phyloP scores from a whole-genome alignment of 1,140 invertebrate species.

The Cydia fagiglandana region DNA sequence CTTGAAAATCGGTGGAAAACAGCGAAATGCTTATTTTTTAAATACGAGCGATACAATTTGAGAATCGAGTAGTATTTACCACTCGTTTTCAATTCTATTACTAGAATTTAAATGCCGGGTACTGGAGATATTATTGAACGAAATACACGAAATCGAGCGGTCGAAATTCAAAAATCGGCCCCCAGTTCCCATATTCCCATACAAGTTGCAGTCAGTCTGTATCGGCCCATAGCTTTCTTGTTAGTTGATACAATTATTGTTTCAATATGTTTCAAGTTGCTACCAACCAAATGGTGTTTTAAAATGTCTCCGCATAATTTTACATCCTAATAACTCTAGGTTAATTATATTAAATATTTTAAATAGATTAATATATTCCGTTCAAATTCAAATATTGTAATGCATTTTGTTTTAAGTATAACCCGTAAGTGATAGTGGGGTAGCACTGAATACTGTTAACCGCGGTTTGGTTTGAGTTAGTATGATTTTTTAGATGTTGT shows the following conservation, averaged over 20 bases:
- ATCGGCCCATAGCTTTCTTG: background rate
- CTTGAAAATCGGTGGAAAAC: too few species aligned
- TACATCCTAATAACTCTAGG: slow-evolving; percentile 16
- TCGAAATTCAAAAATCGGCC: too few species aligned
- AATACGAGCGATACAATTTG: too few species aligned
- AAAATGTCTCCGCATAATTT: slow-evolving; percentile 6
- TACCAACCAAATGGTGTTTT: slow-evolving; percentile 6
- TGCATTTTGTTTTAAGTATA: slow-evolving; percentile 23
- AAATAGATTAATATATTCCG: slow-evolving; percentile 32
- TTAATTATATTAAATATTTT: slow-evolving; percentile 22
- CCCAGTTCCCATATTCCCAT: too few species aligned
- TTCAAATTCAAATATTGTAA: slow-evolving; percentile 26
- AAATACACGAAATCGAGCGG: too few species aligned
- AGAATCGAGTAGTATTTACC: too few species aligned
- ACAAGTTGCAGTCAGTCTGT: too few species aligned
- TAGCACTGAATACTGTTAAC: background rate
- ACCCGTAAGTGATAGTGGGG: background rate
- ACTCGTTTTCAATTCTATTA: too few species aligned
- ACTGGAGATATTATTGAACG: too few species aligned
- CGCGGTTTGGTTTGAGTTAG: too few species aligned
- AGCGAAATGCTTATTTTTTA: too few species aligned
- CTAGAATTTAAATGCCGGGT: too few species aligned
- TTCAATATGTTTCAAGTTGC: background rate
- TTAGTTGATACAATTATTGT: background rate
- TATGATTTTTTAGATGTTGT: background rate